These are phyloP conservation scores for Cyclina sinensis DNA, from an alignment of 1,140 invertebrate genomes.

Conservation along the genomic window DNA sequence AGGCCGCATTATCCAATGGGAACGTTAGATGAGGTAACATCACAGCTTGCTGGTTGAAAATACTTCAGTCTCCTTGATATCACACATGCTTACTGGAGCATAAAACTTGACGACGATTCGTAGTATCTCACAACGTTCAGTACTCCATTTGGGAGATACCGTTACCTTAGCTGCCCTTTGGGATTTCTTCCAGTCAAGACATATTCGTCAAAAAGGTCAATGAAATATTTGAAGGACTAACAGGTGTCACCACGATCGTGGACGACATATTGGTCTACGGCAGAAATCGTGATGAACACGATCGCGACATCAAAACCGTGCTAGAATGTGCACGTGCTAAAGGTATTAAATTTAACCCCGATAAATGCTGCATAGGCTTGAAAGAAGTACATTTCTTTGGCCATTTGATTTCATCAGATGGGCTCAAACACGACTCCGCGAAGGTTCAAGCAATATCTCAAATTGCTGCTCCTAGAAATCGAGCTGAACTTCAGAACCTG, in stretches of 20 bases:
- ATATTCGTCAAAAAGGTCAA: constrained; percentile 81
- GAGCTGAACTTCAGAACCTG: constrained; percentile 67
- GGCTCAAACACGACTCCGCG: constrained; percentile 82
- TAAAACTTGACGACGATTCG: constrained; percentile 84
- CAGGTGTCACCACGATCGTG: constrained; percentile 79
- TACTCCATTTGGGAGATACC: constrained; percentile 83
- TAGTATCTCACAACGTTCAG: constrained; percentile 75
- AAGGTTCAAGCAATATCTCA: constrained; percentile 82
- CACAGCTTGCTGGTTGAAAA: constrained; percentile 58
- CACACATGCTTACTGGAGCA: constrained; percentile 85
- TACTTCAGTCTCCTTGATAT: constrained; percentile 71
- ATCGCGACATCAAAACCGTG: constrained; percentile 80
- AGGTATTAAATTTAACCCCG: constrained; percentile 80
- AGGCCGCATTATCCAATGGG: constrained; percentile 70
- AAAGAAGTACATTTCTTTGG: constrained; percentile 74
- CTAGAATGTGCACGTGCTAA: constrained; percentile 80
- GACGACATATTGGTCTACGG: constrained; percentile 85
- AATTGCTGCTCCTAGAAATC: constrained; percentile 60
- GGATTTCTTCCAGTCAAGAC: constrained; percentile 72
- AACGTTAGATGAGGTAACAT: constrained; percentile 68
- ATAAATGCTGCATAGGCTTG: constrained; percentile 79
- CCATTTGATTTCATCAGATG: constrained; percentile 76
- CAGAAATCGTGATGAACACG: constrained; percentile 77
- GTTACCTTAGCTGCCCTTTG: constrained; percentile 83
- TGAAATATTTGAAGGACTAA: constrained; percentile 80